phyloP scores from a whole-genome alignment of 2,113 vertebrate species.

The Cinclus mexicanus region DNA sequence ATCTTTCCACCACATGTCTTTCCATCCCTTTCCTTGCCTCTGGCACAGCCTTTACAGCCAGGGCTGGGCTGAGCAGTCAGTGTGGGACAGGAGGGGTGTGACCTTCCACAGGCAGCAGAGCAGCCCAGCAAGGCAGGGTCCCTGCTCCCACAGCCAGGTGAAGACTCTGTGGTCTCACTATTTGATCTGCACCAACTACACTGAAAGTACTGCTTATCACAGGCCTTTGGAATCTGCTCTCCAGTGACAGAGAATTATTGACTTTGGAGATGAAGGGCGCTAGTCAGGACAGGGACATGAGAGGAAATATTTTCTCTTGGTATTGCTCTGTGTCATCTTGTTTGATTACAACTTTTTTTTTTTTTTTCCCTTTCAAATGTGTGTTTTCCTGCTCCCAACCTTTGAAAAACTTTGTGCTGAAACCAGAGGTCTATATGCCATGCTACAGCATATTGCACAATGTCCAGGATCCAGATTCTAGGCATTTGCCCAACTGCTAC shows the following conservation, averaged over 20 bases:
- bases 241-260: slow-evolving; percentile 12
- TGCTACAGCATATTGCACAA: background rate
- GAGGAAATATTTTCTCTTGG: slow-evolving; percentile 22
- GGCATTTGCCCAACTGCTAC: background rate
- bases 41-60: background rate
- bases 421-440: background rate
- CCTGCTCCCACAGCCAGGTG: background rate
- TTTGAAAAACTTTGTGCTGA: slow-evolving; percentile 13
- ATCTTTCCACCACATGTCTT: slow-evolving; percentile 29
- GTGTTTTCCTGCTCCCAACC: slow-evolving; percentile 12
- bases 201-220: slow-evolving; percentile 1
- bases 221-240: slow-evolving; percentile 34
- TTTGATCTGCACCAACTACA: slow-evolving; percentile 24
- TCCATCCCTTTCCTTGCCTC: background rate
- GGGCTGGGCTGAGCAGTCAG: background rate
- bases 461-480: background rate
- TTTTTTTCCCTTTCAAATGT: slow-evolving; percentile 21
- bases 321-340: slow-evolving; percentile 36
- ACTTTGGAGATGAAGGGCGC: background rate
- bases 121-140: background rate
- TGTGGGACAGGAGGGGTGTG: background rate
- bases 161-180: background rate
- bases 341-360: slow-evolving; percentile 34
- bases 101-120: background rate
- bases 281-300: background rate